Percentiles rank a stretch among this genome's conserved stretches.
Conservation (phyloP, 2,888 invertebrate genomes). For the Melangyna quadrimaculata region DNA sequence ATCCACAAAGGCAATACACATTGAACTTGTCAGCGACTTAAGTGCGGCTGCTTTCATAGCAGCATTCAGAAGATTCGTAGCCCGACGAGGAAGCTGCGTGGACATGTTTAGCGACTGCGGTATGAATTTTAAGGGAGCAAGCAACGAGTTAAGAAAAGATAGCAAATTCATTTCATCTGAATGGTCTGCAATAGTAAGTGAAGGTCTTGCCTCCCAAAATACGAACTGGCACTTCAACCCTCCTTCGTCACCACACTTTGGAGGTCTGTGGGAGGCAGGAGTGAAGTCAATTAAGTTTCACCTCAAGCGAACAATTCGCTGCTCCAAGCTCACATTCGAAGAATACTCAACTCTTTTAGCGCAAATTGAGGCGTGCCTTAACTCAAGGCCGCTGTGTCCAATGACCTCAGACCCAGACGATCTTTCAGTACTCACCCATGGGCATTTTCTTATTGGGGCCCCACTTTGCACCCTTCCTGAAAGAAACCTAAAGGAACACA, state of each 20-base stretch:
- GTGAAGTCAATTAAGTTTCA: not conserved
- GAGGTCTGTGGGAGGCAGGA: not conserved
- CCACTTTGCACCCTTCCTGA: not conserved
- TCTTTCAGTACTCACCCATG: too few relatives aligned
- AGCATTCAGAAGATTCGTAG: not conserved
- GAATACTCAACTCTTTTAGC: not conserved
- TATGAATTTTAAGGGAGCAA: not conserved
- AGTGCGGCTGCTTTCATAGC: not conserved
- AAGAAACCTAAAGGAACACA: constrained; percentile 3
- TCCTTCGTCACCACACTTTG: not conserved
- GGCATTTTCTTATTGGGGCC: not conserved
- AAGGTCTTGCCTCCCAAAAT: not conserved
- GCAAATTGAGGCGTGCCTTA: not conserved
- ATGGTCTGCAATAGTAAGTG: not conserved
- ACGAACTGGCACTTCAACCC: not conserved
- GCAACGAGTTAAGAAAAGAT: not conserved
- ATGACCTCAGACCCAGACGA: too few relatives aligned
- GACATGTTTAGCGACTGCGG: not conserved
- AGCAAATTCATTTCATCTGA: not conserved
- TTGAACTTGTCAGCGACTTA: not conserved
- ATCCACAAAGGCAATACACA: not conserved
- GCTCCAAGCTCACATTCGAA: not conserved
- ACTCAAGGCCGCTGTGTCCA: not conserved
- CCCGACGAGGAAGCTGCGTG: not conserved
- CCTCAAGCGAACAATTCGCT: not conserved